phyloP scores from a whole-genome alignment of 2,797 vertebrate species.

The Myotis findleyi region DNA sequence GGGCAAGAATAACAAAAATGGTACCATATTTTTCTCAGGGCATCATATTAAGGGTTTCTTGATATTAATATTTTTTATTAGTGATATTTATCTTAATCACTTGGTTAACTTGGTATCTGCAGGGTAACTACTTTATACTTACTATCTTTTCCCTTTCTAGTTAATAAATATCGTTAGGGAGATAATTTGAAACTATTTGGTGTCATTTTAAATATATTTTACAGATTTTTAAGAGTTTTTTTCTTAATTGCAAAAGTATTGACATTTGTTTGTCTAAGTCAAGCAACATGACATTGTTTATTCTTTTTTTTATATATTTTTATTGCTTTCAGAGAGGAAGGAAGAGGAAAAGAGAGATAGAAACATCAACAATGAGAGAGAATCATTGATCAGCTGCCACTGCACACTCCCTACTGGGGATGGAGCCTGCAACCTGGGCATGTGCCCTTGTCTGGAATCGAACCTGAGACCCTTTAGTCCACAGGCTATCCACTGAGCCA shows the following conservation, averaged over 20 bases:
- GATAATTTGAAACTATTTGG: neutral
- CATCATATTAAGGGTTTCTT: neutral
- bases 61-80: slow-evolving; percentile 5
- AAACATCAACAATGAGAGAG: neutral
- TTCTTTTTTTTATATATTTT: neutral
- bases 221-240: neutral
- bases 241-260: slow-evolving; percentile 12
- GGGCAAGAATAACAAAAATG: slow-evolving; percentile 26
- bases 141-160: neutral
- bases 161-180: slow-evolving; percentile 18
- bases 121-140: neutral
- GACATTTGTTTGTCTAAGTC: neutral
- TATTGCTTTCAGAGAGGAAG: neutral
- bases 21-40: neutral
- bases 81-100: slow-evolving; percentile 16
- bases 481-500: neutral
- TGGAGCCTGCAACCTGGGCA: neutral
- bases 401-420: too few relatives aligned
- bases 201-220: slow-evolving; percentile 7
- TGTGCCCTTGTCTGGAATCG: neutral
- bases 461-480: neutral
- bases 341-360: neutral
- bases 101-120: neutral
- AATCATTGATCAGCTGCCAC: neutral
- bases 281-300: neutral